Evolutionary conservation across 1,140 invertebrate species (phyloP).

Genomic region (Drosophila grimshawi): DNA sequence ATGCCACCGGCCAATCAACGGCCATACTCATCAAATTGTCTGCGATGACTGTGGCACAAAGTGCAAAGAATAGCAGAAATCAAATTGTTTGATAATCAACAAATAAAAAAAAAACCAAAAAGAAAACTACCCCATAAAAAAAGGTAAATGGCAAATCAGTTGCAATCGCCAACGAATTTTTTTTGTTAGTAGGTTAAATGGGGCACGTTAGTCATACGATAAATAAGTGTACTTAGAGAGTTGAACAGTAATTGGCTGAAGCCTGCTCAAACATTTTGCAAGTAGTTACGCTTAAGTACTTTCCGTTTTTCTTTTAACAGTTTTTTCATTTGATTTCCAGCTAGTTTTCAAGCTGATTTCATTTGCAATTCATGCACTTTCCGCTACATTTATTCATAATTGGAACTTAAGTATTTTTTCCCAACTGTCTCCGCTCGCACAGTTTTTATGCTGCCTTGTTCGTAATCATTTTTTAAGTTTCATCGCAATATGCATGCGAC

Average conservation of each 20-base stretch:
- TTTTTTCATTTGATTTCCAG: background rate
- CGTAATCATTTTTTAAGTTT: conserved; percentile 32
- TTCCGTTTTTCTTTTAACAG: background rate
- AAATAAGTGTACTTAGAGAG: background rate
- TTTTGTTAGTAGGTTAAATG: background rate
- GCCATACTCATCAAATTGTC: conserved; percentile 43
- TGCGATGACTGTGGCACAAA: conserved; percentile 22
- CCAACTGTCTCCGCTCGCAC: conserved; percentile 4
- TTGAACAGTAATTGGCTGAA: background rate
- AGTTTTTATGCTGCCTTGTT: conserved; percentile 1
- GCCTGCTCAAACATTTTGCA: too few relatives aligned
- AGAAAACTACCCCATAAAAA: background rate
- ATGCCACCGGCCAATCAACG: conserved; percentile 66
- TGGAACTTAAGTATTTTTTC: conserved; percentile 20
- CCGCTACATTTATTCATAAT: conserved; percentile 18
- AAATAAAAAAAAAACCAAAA: conserved; percentile 20
- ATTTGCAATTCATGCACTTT: conserved; percentile 12
- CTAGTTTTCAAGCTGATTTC: conserved; percentile 5
- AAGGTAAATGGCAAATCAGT: conserved; percentile 43
- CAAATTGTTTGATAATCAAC: conserved; percentile 66
- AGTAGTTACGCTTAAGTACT: too few relatives aligned
- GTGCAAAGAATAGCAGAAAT: conserved; percentile 47
- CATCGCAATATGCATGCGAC: conserved; percentile 66
- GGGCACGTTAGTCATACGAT: background rate
- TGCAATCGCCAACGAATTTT: conserved; percentile 36